These are phyloP conservation scores for Mixornis gularis DNA, from an alignment of 2,113 vertebrate genomes.

Conservation along the genomic window DNA sequence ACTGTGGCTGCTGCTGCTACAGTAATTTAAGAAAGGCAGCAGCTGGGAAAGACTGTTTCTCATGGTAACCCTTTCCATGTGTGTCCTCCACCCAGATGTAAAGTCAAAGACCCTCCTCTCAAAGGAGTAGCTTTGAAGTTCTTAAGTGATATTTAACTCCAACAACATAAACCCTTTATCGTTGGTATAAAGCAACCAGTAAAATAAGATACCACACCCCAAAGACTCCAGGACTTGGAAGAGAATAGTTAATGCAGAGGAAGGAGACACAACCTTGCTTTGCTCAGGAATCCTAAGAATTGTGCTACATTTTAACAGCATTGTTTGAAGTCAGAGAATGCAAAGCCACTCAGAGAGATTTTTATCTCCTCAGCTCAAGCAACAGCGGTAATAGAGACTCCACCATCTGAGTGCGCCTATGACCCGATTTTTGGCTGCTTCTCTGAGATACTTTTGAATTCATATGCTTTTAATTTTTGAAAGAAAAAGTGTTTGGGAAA, in stretches of 20 bases:
- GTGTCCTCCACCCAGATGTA: conserved; percentile 34
- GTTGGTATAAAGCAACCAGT: conserved; percentile 24
- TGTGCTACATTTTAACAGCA: conserved; percentile 10
- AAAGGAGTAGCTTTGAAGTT: conserved; percentile 57
- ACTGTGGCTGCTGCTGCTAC: neutral
- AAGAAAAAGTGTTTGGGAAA: conserved; percentile 51
- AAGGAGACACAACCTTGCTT: neutral
- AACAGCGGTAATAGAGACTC: conserved; percentile 32
- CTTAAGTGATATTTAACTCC: conserved; percentile 43
- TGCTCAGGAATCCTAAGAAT: conserved; percentile 39
- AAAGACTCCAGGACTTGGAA: conserved; percentile 23
- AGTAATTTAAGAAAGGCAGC: conserved; percentile 53
- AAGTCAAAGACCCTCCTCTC: conserved; percentile 40
- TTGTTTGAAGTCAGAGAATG: conserved; percentile 27
- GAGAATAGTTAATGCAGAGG: neutral
- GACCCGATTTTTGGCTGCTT: conserved; percentile 49
- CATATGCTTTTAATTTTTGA: conserved; percentile 56
- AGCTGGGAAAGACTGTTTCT: conserved; percentile 18
- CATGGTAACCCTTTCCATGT: conserved; percentile 27
- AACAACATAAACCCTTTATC: conserved; percentile 14
- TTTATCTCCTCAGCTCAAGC: conserved; percentile 45
- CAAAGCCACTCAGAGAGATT: conserved; percentile 29
- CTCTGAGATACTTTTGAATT: conserved; percentile 43
- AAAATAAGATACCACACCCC: conserved; percentile 34
- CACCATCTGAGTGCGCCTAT: neutral